Evolutionary conservation across 2,888 invertebrate species (phyloP).

Genomic region (Limenitis camilla): DNA sequence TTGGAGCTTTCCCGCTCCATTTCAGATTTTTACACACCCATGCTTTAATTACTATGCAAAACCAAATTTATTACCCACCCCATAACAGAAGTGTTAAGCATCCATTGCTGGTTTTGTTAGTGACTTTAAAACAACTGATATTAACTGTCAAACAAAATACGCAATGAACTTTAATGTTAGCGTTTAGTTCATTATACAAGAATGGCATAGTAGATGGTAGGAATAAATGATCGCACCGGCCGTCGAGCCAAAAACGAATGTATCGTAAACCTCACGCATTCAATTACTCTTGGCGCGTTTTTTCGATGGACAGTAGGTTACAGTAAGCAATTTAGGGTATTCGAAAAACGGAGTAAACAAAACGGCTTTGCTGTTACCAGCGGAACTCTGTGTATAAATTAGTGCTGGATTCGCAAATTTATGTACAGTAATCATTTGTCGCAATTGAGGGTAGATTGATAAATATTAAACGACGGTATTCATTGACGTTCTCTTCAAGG

Average conservation of each 20-base stretch:
- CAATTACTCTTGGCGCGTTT: constrained; percentile 37
- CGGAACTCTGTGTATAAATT: not conserved
- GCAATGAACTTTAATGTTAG: not conserved
- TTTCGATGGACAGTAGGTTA: constrained; percentile 30
- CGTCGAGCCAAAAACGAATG: constrained; percentile 34
- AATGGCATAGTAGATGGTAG: constrained; percentile 19
- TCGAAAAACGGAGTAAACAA: constrained; percentile 21
- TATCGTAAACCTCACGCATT: constrained; percentile 40
- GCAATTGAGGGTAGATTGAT: too few relatives aligned
- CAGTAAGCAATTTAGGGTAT: constrained; percentile 28
- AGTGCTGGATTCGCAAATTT: too few relatives aligned
- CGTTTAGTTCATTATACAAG: not conserved
- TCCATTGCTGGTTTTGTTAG: constrained; percentile 5
- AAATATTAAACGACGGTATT: too few relatives aligned
- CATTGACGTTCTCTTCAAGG: too few relatives aligned
- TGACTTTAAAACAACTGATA: too few relatives aligned
- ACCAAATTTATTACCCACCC: not conserved
- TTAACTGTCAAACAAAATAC: too few relatives aligned
- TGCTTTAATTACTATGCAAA: constrained; percentile 28
- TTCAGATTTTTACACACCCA: constrained; percentile 42
- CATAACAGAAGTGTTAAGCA: not conserved
- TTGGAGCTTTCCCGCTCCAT: constrained; percentile 39
- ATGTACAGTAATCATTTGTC: too few relatives aligned
- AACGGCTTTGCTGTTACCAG: constrained; percentile 10
- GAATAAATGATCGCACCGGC: constrained; percentile 32